These are phyloP conservation scores for Nettapus auritus DNA, from an alignment of 2,113 vertebrate species.

Conservation along the genomic window DNA sequence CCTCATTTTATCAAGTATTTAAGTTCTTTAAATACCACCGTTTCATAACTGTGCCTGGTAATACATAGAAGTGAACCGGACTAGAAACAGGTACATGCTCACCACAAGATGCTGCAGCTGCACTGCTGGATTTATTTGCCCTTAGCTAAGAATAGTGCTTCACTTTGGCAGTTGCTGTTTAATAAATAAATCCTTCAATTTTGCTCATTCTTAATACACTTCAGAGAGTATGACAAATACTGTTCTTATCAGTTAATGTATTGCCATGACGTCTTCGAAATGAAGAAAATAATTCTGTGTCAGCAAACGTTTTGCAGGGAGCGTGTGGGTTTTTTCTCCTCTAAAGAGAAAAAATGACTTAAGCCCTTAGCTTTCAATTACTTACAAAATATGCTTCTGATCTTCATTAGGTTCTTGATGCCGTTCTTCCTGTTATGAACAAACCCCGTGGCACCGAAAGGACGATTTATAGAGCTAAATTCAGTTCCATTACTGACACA, in stretches of 20 bases:
- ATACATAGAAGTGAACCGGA: not conserved
- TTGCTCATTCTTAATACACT: not conserved
- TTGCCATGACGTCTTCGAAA: not conserved
- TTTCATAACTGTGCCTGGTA: not conserved
- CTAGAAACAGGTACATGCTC: not conserved
- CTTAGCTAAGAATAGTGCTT: not conserved
- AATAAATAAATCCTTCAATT: not conserved
- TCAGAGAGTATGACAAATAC: not conserved
- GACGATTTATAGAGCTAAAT: constrained; percentile 89
- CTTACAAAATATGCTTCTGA: not conserved
- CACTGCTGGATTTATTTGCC: not conserved
- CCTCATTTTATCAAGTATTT: not conserved
- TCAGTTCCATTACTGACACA: constrained; percentile 97
- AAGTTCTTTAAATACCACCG: not conserved
- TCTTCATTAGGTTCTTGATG: constrained; percentile 88
- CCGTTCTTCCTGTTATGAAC: constrained; percentile 89
- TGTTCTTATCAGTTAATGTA: not conserved
- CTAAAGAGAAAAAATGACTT: not conserved
- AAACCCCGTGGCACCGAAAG: constrained; percentile 73
- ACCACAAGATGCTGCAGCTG: not conserved
- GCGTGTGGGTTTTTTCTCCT: not conserved
- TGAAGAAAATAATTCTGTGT: not conserved
- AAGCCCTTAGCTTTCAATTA: not conserved
- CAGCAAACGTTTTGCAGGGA: not conserved
- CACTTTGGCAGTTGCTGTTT: not conserved